Percentiles rank a stretch among this genome's conserved stretches.
These are phyloP conservation scores for Aporrectodea caliginosa DNA, from an alignment of 1,140 invertebrate genomes.

Conservation along the genomic window DNA sequence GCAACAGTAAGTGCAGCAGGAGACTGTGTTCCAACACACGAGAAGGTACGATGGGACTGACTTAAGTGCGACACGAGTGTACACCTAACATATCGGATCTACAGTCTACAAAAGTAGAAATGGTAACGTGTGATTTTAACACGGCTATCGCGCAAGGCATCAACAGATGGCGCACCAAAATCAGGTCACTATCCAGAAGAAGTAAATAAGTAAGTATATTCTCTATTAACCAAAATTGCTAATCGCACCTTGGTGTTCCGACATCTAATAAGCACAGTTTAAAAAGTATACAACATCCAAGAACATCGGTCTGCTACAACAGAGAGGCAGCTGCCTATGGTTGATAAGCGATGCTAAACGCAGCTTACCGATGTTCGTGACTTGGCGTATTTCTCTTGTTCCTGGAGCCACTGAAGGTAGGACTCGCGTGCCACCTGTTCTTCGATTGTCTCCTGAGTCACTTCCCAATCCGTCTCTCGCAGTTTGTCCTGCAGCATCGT, in stretches of 20 bases:
- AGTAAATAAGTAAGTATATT: too few species aligned
- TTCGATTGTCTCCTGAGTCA: slow-evolving; percentile 85
- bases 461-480: slow-evolving; percentile 86
- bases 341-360: background rate
- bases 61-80: too few species aligned
- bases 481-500: slow-evolving; percentile 91
- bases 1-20: too few species aligned
- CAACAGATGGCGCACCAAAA: too few species aligned
- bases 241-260: background rate
- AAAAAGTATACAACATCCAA: background rate
- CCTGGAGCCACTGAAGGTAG: slow-evolving; percentile 76
- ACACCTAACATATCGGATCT: too few species aligned
- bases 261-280: background rate
- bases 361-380: slow-evolving; percentile 38
- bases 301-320: background rate
- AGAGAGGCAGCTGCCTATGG: background rate
- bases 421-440: slow-evolving; percentile 82
- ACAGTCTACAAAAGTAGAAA: too few species aligned
- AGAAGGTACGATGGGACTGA: too few species aligned
- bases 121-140: too few species aligned
- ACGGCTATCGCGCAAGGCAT: too few species aligned
- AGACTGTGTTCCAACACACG: too few species aligned
- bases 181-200: too few species aligned
- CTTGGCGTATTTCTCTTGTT: slow-evolving; percentile 47
- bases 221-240: too few species aligned